A percentile compares a stretch with the other conserved stretches of the same genome.
Conservation (phyloP, 2,797 vertebrate species). For the Natrix natrix region DNA sequence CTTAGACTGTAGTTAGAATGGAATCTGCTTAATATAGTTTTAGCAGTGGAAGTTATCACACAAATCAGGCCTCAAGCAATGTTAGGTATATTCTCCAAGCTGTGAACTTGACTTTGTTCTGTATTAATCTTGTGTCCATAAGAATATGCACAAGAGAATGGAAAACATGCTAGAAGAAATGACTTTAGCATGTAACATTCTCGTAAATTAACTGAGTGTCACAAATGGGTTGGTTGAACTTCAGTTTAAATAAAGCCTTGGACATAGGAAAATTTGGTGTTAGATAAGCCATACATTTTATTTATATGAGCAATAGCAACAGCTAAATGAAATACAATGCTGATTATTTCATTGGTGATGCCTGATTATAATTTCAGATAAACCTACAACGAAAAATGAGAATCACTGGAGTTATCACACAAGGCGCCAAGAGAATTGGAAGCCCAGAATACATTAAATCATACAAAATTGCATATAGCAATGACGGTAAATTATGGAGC, state of each 20-base stretch:
- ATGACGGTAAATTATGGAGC: slow-evolving; percentile 92
- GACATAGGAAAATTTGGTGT: background rate
- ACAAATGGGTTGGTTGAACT: background rate
- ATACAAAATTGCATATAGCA: slow-evolving; percentile 96
- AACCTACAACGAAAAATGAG: slow-evolving; percentile 97
- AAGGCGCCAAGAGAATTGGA: slow-evolving; percentile 97
- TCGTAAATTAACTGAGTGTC: background rate
- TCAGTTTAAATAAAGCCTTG: background rate
- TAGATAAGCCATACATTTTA: background rate
- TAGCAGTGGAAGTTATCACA: background rate
- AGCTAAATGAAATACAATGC: background rate
- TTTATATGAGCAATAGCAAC: background rate
- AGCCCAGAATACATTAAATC: slow-evolving; percentile 98
- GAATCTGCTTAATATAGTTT: background rate
- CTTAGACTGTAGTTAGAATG: background rate
- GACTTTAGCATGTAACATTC: background rate
- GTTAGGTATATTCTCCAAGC: background rate
- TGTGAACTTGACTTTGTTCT: background rate
- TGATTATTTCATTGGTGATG: background rate
- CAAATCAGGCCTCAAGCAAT: background rate
- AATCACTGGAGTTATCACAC: slow-evolving; percentile 96
- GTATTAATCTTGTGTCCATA: background rate
- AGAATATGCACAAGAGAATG: background rate
- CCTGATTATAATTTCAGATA: slow-evolving; percentile 77
- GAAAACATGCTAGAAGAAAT: background rate